phyloP scores from a whole-genome alignment of 2,888 invertebrate genomes.

The Drosophila basisetae region DNA sequence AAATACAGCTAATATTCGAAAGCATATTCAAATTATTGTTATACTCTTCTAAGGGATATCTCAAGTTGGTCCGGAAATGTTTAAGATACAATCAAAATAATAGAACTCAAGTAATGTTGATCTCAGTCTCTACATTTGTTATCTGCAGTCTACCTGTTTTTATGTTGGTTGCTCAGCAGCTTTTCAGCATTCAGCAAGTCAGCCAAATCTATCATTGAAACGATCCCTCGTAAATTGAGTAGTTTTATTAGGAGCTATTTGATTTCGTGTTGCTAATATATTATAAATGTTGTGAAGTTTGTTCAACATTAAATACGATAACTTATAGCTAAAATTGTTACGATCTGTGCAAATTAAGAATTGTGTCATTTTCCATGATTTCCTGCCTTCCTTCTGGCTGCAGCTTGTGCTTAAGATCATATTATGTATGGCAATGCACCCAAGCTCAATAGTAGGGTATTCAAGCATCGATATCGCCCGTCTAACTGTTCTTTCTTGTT shows the following conservation, averaged over 20 bases:
- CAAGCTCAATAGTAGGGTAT: constrained; percentile 8
- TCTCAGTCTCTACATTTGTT: not conserved
- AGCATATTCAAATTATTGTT: constrained; percentile 45
- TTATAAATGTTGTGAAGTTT: not conserved
- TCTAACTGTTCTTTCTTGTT: constrained; percentile 18
- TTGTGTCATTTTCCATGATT: not conserved
- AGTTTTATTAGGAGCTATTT: no score
- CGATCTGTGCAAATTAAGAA: not conserved
- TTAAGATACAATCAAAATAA: not conserved
- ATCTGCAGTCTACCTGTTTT: not conserved
- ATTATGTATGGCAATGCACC: not conserved
- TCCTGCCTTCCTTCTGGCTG: not conserved
- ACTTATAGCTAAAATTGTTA: not conserved
- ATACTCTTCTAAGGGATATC: constrained; percentile 2
- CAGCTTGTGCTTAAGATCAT: not conserved
- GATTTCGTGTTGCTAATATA: not conserved
- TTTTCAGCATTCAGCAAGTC: not conserved
- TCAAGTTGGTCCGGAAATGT: constrained; percentile 3
- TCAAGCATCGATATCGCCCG: not conserved
- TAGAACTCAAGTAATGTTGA: not conserved
- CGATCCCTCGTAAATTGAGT: not conserved
- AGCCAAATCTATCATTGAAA: not conserved
- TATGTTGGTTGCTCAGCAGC: not conserved
- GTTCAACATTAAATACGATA: not conserved
- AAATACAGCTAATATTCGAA: constrained; percentile 29